Base-by-base conservation (phyloP, 2,113 vertebrate species). In the Grallaria varia region DNA sequence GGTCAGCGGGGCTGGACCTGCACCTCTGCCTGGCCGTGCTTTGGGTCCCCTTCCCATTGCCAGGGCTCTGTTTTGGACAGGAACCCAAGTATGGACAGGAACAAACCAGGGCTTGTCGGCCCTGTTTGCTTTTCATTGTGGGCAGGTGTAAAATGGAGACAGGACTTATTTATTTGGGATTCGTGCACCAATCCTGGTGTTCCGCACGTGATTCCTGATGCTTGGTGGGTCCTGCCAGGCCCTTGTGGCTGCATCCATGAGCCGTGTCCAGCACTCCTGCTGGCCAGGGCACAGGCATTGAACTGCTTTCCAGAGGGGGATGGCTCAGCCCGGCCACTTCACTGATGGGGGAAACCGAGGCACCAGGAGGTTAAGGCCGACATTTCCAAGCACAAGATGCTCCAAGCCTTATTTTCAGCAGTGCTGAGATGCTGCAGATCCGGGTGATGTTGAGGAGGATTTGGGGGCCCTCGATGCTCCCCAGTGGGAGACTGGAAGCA, bases 301-400 rank as follows among this genome's bases (percentile, higher is more conserved):
- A 33, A 24, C 45, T 2, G 1, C 67, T 73, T 30, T 35, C 31
- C 3, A 75, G 47, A 3, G 55, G 45, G 49, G 56, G 19, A 8
- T 5, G 53, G 80, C 73, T 86, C 73, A 49, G 21, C 58, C 72
- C 8, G 28, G 72, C 58, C 72, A 4, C 12, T 64, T 39, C 87
- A 31, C 52, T 40, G 50, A 67, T 12, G 92, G 95, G 93, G 93
- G 90, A 95, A 95, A 93, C 92, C 64, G 95, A 96, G 95, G 93
- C 95, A 97, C 76, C 2, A 91, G 88, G 88, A 60, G 85, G 88
- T 95, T 94, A 96, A 96, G 95, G 95, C 92, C 35, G 44, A 88
- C 42, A 4, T 66, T 92, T 59, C 90, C 93, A 81, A 84, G 79
- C 42, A 3, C 2, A 4, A 83, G 90, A 67, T 11, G 75, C 85